Base-by-base conservation (phyloP, 2,888 invertebrate species). In the Tortricodes alternella region DNA sequence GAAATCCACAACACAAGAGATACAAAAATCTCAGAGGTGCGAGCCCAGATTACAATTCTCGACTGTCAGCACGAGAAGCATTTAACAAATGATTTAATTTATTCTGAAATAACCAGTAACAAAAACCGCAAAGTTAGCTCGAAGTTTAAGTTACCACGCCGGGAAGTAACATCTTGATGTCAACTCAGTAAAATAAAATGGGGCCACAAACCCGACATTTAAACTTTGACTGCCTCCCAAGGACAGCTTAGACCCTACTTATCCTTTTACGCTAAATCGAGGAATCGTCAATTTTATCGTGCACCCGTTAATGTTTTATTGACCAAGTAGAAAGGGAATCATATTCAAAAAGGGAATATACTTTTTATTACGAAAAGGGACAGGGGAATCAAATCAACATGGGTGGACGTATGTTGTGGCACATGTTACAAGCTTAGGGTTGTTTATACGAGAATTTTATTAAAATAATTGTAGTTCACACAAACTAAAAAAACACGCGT, bases 331-430 rank as follows among this genome's bases (percentile, higher is more conserved):
- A 49, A 51, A 50, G 29, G 43, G 43, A 49, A 51, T 50, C 52
- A 61, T 60, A 61, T 59, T 63, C 60, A 62, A 51, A 60, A 53
- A 48, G 60, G 52, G 35, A 51, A 58, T 55, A 61, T 53, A 48
- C 32, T 67, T 65, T 65, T 63, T 63, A 64, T 63, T 64, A 56
- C 55, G 37, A 39, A 53, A 56, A 61, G 55, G 62, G 64, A 62
- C 67, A 60, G 57, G 60, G 57, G 46, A 66, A 66, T 67, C 61
- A 57, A 66, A 66, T 68, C 68, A 65, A 58, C 52, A 51, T 44
- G 50, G 51, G 38, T 35, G 21, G 44, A 13, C 48, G 21, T 23
- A 23, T 15, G 32, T 16, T 46, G 18, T 48, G 60, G 58, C 32
- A 1, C 21, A 18, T 11, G 44, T 27, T 6, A 44, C 11, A 57